Evolutionary conservation across 2,113 vertebrate genomes (phyloP).

Genomic region (Butorides virescens): DNA sequence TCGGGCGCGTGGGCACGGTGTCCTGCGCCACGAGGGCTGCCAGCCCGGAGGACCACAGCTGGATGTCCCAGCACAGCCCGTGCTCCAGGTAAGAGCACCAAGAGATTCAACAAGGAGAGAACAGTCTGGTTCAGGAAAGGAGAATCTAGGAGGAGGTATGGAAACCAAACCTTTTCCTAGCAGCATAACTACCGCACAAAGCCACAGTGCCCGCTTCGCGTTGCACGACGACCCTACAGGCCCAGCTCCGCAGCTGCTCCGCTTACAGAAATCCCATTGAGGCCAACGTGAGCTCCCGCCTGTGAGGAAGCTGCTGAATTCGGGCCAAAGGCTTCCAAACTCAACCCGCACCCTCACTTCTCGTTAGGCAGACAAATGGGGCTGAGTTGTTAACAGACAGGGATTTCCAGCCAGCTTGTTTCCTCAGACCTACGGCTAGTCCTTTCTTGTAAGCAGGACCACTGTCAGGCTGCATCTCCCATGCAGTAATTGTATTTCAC

Average conservation of each 20-base stretch:
- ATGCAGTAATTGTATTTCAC: not conserved
- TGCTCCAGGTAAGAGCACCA: not conserved
- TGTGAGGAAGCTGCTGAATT: not conserved
- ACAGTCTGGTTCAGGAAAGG: not conserved
- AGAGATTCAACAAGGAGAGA: not conserved
- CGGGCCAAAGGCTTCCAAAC: not conserved
- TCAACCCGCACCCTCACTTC: not conserved
- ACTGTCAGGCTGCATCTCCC: not conserved
- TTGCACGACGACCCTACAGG: not conserved
- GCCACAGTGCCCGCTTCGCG: not conserved
- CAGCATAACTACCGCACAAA: accelerated
- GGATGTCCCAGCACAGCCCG: not conserved
- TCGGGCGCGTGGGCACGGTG: accelerated
- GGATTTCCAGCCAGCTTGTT: not conserved
- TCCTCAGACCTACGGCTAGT: not conserved
- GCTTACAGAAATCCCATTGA: not conserved
- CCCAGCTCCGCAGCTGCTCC: not conserved
- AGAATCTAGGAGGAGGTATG: not conserved
- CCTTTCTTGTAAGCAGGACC: not conserved
- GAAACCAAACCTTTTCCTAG: not conserved
- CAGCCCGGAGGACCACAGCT: not conserved
- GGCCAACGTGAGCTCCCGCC: not conserved
- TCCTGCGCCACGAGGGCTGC: not conserved
- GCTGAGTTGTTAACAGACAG: not conserved
- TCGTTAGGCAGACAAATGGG: not conserved